Evolutionary conservation across 2,888 invertebrate genomes (phyloP).

Genomic region (Cyclophora albipunctata): DNA sequence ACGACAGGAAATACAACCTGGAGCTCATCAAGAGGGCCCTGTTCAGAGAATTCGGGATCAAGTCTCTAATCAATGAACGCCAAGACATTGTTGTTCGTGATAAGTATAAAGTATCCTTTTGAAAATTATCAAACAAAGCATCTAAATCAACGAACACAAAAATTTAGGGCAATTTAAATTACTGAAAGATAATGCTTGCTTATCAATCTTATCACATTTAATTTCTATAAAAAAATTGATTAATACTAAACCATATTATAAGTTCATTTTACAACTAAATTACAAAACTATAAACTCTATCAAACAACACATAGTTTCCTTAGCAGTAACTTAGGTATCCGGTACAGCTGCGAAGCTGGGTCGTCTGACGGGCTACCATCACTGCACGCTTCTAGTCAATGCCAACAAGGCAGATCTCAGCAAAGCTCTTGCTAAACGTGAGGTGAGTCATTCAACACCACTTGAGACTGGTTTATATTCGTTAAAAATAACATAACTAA

Average conservation of each 20-base stretch:
- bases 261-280: too few relatives aligned
- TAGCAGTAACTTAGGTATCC: conserved; percentile 81
- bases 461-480: conserved; percentile 3
- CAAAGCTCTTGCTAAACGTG: conserved; percentile 82
- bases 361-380: conserved; percentile 94
- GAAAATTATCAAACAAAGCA: conserved; percentile 1
- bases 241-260: too few relatives aligned
- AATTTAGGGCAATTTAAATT: too few relatives aligned
- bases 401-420: conserved; percentile 86
- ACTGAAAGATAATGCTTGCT: too few relatives aligned
- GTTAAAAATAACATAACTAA: too few relatives aligned
- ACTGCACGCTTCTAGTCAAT: conserved; percentile 94
- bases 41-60: conserved; percentile 86
- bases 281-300: too few relatives aligned
- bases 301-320: conserved; percentile 21
- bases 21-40: conserved; percentile 89
- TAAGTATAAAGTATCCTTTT: conserved; percentile 82
- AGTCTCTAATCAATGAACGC: conserved; percentile 84
- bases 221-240: too few relatives aligned
- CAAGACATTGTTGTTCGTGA: conserved; percentile 91
- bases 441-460: conserved; percentile 71
- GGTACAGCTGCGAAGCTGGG: conserved; percentile 97
- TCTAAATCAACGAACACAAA: too few relatives aligned
- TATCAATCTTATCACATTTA: too few relatives aligned
- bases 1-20: conserved; percentile 91